Percentiles rank a stretch among this genome's conserved stretches.
These are phyloP conservation scores for Hemibagrus guttatus DNA, from an alignment of 2,797 vertebrate species.

Conservation along the genomic window DNA sequence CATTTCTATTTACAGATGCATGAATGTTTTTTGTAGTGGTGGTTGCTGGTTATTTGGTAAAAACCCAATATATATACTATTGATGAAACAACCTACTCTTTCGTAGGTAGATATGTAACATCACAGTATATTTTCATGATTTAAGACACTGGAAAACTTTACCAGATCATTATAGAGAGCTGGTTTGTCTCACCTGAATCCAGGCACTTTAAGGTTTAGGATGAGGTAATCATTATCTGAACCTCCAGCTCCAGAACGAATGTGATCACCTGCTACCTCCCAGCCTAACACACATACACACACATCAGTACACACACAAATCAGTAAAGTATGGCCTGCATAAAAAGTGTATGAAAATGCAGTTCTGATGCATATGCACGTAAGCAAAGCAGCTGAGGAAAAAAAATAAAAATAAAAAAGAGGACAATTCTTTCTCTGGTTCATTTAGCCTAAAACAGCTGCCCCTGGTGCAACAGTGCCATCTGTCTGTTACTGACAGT, in stretches of 20 bases:
- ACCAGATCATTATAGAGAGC: background rate
- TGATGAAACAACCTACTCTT: too few species aligned
- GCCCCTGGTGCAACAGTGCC: constrained; percentile 45
- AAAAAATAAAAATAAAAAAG: background rate
- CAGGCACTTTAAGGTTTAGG: constrained; percentile 89
- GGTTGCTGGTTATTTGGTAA: too few species aligned
- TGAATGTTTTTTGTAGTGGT: too few species aligned
- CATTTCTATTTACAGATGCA: too few species aligned
- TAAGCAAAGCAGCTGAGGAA: background rate
- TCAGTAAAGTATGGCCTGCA: constrained; percentile 3
- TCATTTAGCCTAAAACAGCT: background rate
- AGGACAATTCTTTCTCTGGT: background rate
- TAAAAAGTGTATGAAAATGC: background rate
- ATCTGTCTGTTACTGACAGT: constrained; percentile 41
- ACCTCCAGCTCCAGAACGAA: constrained; percentile 88
- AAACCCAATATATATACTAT: too few species aligned
- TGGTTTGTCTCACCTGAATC: constrained; percentile 87
- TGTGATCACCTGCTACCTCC: constrained; percentile 93
- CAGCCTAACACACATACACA: constrained; percentile 78
- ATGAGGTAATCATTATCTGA: constrained; percentile 98
- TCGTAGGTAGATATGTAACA: background rate
- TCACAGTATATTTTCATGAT: background rate
- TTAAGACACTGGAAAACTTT: background rate
- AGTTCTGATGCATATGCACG: background rate
- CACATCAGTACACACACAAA: constrained; percentile 21